Conservation (phyloP, 2,797 vertebrate species). For the Cyprinella venusta region DNA sequence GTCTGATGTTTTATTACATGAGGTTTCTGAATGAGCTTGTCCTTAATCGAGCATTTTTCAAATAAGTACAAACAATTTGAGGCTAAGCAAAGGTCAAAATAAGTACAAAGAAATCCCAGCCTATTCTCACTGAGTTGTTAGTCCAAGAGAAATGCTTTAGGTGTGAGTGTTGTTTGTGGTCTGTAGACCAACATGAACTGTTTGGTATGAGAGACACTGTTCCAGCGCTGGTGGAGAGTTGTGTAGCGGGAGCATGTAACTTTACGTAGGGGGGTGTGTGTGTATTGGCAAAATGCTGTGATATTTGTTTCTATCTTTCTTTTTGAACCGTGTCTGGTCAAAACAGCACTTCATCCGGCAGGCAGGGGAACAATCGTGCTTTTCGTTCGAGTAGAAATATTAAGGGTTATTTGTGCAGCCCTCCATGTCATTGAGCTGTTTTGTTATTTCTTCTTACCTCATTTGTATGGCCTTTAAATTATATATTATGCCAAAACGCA, state of each 20-base stretch:
- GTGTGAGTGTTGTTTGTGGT: constrained; percentile 50
- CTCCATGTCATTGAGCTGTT: constrained; percentile 63
- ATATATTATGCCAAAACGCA: constrained; percentile 63
- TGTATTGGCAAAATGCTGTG: constrained; percentile 61
- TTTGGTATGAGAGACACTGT: constrained; percentile 1
- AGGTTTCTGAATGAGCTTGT: constrained; percentile 29
- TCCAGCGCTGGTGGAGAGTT: background rate
- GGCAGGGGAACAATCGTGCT: constrained; percentile 62
- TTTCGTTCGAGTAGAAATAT: constrained; percentile 67
- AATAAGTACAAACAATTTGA: constrained; percentile 8
- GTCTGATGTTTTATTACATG: constrained; percentile 7
- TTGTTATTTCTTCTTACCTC: constrained; percentile 57
- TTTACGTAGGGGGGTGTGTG: constrained; percentile 51
- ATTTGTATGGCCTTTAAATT: constrained; percentile 66
- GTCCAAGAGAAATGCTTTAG: constrained; percentile 66
- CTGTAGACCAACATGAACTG: constrained; percentile 33
- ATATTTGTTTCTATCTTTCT: background rate
- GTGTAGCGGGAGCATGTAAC: constrained; percentile 10
- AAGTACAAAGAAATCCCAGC: constrained; percentile 26
- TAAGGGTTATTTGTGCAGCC: constrained; percentile 59
- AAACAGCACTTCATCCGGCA: constrained; percentile 49
- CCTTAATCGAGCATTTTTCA: background rate
- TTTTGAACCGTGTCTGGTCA: constrained; percentile 65
- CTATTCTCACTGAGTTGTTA: constrained; percentile 21
- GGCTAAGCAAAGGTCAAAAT: constrained; percentile 49